These are phyloP conservation scores for Tribolium castaneum DNA, from an alignment of 1,140 invertebrate species.

Conservation along the genomic window DNA sequence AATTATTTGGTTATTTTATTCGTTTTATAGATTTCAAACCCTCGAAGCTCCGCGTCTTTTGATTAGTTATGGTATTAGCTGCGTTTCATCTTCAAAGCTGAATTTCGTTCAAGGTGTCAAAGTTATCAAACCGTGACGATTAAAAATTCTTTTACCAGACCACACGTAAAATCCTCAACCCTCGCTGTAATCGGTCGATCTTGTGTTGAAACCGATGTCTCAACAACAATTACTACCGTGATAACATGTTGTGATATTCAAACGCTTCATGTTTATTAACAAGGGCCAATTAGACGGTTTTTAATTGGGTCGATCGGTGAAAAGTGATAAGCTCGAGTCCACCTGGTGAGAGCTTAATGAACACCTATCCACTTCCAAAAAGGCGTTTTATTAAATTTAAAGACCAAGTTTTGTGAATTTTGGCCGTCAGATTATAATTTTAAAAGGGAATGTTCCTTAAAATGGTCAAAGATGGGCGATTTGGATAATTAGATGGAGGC, in stretches of 20 bases:
- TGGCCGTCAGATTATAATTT: conserved; percentile 22
- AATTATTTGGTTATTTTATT: too few relatives aligned
- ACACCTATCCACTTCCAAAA: neutral
- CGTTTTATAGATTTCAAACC: too few relatives aligned
- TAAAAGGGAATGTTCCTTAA: conserved; percentile 11
- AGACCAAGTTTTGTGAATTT: conserved; percentile 14
- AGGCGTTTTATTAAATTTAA: neutral
- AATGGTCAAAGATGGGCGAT: conserved; percentile 24
- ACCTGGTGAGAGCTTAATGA: conserved; percentile 26
- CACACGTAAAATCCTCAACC: conserved; percentile 7
- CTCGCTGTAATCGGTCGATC: neutral
- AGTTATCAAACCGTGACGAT: neutral
- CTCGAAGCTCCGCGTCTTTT: neutral
- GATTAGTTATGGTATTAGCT: conserved; percentile 1
- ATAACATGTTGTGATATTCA: conserved; percentile 8
- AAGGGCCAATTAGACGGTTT: conserved; percentile 1
- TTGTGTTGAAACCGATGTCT: neutral
- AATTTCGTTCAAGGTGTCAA: conserved; percentile 1
- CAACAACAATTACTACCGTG: conserved; percentile 13
- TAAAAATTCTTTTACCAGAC: neutral
- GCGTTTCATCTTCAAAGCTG: neutral
- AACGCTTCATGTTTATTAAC: conserved; percentile 6
- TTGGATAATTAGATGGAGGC: conserved; percentile 27
- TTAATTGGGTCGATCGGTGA: conserved; percentile 24
- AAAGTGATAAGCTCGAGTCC: neutral